Percentiles rank a stretch among this genome's conserved stretches.
Conservation (phyloP, 2,113 vertebrate genomes). For the Fulmarus glacialis region DNA sequence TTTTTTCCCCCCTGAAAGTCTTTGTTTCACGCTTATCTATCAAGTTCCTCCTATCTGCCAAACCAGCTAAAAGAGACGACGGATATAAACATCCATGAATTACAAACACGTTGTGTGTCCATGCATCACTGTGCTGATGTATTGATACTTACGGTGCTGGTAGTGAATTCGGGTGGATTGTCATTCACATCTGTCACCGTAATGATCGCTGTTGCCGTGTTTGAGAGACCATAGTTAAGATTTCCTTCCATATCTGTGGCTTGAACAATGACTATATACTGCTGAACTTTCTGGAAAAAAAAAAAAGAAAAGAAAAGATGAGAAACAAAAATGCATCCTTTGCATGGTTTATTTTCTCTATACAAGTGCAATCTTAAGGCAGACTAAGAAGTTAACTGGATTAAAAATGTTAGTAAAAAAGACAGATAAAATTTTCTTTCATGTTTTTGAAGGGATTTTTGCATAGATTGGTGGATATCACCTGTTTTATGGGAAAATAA, state of each 20-base stretch:
- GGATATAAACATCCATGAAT: not conserved
- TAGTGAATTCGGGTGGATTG: slow-evolving; percentile 92
- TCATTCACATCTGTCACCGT: slow-evolving; percentile 94
- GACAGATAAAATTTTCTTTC: not conserved
- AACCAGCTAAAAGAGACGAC: not conserved
- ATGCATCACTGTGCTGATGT: not conserved
- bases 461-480: not conserved
- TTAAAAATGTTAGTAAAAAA: not conserved
- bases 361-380: not conserved
- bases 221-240: slow-evolving; percentile 94
- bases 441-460: not conserved
- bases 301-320: not conserved
- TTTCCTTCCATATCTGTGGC: slow-evolving; percentile 99
- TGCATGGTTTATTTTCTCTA: not conserved
- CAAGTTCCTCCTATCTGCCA: not conserved
- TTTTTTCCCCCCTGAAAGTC: not conserved
- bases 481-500: not conserved
- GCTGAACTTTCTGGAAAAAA: slow-evolving; percentile 90
- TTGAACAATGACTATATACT: slow-evolving; percentile 93
- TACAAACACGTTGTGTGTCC: not conserved
- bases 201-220: slow-evolving; percentile 95
- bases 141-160: slow-evolving; percentile 85
- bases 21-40: not conserved
- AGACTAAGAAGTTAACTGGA: not conserved
- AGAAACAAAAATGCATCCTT: not conserved